These are phyloP conservation scores for Tricholauxania praeusta DNA, from an alignment of 2,888 invertebrate species.

Conservation along the genomic window DNA sequence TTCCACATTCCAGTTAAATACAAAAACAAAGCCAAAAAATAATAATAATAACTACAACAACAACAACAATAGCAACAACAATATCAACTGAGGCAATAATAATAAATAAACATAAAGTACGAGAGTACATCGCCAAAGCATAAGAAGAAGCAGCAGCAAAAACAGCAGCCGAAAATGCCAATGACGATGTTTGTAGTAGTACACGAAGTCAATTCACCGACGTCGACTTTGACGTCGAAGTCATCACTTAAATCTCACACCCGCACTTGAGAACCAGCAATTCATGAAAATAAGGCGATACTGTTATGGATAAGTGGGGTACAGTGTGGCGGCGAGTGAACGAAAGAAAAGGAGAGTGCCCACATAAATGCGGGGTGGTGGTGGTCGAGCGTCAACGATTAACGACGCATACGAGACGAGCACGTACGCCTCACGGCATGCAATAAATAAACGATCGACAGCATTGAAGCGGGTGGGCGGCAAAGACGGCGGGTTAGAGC, in stretches of 20 bases:
- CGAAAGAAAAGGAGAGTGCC: no score
- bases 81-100: constrained; percentile 26
- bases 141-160: constrained; percentile 28
- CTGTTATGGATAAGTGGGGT: no score
- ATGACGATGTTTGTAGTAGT: constrained; percentile 33
- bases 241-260: constrained; percentile 48
- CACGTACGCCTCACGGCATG: constrained; percentile 2
- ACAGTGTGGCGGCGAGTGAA: no score
- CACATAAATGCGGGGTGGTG: no score
- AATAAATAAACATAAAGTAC: constrained; percentile 26
- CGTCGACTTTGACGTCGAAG: constrained; percentile 37
- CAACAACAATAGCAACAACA: constrained; percentile 25
- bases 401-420: constrained; percentile 10
- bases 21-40: constrained; percentile 40
- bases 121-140: constrained; percentile 28
- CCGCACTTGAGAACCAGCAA: constrained; percentile 41
- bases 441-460: constrained; percentile 16
- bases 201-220: constrained; percentile 30
- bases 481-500: no score
- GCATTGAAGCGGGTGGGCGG: no score
- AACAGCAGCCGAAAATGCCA: constrained; percentile 16
- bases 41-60: constrained; percentile 23
- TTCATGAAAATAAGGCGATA: not conserved
- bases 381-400: not conserved
- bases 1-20: constrained; percentile 37